phyloP scores from a whole-genome alignment of 1,140 invertebrate genomes.

The Drosophila ficusphila region DNA sequence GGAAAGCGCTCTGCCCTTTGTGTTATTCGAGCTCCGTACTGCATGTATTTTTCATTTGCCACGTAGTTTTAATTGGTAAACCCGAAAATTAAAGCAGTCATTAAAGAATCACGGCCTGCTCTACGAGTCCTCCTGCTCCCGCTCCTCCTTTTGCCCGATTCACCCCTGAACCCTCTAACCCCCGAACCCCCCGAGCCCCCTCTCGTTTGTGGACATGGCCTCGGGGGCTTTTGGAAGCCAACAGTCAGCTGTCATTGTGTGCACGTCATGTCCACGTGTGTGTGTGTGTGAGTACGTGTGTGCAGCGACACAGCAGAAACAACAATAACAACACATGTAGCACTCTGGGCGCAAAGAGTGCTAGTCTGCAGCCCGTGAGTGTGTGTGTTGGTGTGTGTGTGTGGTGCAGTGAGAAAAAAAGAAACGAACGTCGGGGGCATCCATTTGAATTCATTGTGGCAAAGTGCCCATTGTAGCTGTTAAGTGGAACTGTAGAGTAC shows the following conservation, averaged over 20 bases:
- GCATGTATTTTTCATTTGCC: constrained; percentile 79
- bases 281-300: constrained; percentile 50
- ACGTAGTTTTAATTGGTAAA: constrained; percentile 82
- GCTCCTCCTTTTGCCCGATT: background rate
- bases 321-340: constrained; percentile 63
- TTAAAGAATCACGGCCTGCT: constrained; percentile 78
- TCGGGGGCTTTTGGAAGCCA: constrained; percentile 77
- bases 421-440: constrained; percentile 67
- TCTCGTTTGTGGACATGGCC: constrained; percentile 70
- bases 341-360: constrained; percentile 8
- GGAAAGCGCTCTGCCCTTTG: constrained; percentile 1
- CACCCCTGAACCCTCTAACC: constrained; percentile 15
- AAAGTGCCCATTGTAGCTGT: constrained; percentile 83
- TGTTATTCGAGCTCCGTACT: constrained; percentile 23
- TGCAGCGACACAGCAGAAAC: constrained; percentile 54
- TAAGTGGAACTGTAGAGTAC: constrained; percentile 83
- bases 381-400: constrained; percentile 3
- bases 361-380: no score
- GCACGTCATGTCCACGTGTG: constrained; percentile 74
- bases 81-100: constrained; percentile 81
- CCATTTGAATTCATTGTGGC: constrained; percentile 83
- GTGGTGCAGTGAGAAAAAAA: constrained; percentile 33
- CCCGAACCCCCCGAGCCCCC: background rate
- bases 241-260: constrained; percentile 82
- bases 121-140: constrained; percentile 1